phyloP scores from a whole-genome alignment of 1,140 invertebrate species.

The Atta colombica region DNA sequence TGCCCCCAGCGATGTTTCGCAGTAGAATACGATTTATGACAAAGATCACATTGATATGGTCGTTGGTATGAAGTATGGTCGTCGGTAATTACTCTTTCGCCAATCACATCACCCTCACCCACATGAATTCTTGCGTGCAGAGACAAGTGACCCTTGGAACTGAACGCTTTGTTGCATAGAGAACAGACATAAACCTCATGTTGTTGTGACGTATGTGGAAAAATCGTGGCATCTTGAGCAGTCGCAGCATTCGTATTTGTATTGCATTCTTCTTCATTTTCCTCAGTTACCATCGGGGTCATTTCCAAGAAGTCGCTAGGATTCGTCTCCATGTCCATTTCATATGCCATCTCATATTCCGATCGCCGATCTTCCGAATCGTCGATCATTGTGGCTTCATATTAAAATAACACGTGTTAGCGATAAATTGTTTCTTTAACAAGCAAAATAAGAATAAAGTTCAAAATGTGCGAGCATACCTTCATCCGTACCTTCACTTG shows the following conservation, averaged over 20 bases:
- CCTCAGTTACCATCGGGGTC: conserved; percentile 83
- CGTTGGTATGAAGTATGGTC: conserved; percentile 86
- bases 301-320: conserved; percentile 85
- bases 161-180: conserved; percentile 86
- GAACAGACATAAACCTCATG: conserved; percentile 86
- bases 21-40: conserved; percentile 87
- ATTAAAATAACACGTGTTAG: neutral
- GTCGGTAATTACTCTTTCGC: conserved; percentile 85
- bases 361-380: conserved; percentile 83
- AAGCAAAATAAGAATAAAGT: neutral
- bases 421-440: neutral
- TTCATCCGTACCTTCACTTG: conserved; percentile 82
- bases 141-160: conserved; percentile 86
- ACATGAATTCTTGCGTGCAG: conserved; percentile 86
- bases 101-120: conserved; percentile 84
- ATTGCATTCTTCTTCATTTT: conserved; percentile 75
- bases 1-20: conserved; percentile 88
- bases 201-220: conserved; percentile 84
- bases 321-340: conserved; percentile 86
- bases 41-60: conserved; percentile 87
- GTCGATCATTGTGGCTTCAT: conserved; percentile 69
- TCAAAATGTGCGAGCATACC: conserved; percentile 70
- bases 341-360: conserved; percentile 80
- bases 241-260: conserved; percentile 12
- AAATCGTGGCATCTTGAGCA: conserved; percentile 59